These are phyloP conservation scores for Calidris pugnax DNA, from an alignment of 2,113 vertebrate genomes.

Conservation along the genomic window DNA sequence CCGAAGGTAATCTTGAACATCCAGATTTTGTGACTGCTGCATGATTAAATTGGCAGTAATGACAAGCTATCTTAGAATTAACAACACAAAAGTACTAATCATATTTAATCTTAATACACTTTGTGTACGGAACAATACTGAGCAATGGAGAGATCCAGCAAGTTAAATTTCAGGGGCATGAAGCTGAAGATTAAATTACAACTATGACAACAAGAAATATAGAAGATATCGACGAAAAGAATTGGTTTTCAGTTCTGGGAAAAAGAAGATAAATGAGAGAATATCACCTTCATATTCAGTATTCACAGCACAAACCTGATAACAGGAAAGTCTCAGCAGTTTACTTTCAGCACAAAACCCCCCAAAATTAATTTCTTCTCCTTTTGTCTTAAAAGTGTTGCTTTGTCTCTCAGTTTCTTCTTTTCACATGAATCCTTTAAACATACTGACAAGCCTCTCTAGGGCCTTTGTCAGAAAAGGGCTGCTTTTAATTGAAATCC, in stretches of 20 bases:
- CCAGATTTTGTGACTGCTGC: not conserved
- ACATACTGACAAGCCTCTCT: not conserved
- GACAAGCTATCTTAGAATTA: not conserved
- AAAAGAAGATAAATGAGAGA: not conserved
- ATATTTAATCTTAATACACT: not conserved
- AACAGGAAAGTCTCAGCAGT: not conserved
- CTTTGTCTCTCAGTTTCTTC: not conserved
- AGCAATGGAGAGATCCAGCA: not conserved
- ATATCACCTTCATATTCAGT: not conserved
- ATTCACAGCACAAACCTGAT: not conserved
- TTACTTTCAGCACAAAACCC: not conserved
- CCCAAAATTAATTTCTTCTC: not conserved
- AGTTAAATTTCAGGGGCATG: not conserved
- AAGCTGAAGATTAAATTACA: not conserved
- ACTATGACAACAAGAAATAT: not conserved
- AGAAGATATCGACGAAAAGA: not conserved
- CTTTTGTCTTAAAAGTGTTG: not conserved
- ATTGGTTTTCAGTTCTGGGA: not conserved
- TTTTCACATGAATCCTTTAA: not conserved
- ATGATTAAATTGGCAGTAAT: not conserved
- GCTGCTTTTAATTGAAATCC: not conserved
- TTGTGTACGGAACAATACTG: not conserved
- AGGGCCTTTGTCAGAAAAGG: not conserved
- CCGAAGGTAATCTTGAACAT: not conserved
- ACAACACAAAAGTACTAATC: not conserved